phyloP scores from a whole-genome alignment of 2,888 invertebrate species.

The Perizoma flavofasciatum region DNA sequence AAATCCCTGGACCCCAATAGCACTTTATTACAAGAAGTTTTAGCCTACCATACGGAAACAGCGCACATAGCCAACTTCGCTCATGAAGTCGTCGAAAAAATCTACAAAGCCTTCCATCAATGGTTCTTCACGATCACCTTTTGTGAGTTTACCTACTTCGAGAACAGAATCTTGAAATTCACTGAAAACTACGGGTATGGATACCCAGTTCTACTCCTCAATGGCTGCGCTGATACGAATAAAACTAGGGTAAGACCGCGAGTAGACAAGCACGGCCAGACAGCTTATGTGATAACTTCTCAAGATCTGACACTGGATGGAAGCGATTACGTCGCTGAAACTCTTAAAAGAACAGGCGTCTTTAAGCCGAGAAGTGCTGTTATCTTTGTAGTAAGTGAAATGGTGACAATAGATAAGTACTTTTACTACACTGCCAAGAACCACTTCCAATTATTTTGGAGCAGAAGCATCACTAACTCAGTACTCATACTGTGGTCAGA shows the following conservation, averaged over 20 bases:
- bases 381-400: constrained; percentile 67
- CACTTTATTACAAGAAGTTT: constrained; percentile 57
- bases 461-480: constrained; percentile 79
- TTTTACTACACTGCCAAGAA: constrained; percentile 65
- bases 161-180: constrained; percentile 72
- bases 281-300: constrained; percentile 71
- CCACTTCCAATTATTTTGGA: constrained; percentile 80
- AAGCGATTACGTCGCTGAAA: constrained; percentile 62
- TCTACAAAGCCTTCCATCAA: constrained; percentile 69
- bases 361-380: constrained; percentile 73
- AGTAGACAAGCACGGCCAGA: constrained; percentile 69
- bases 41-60: constrained; percentile 60
- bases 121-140: constrained; percentile 77
- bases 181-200: constrained; percentile 68
- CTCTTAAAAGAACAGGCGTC: constrained; percentile 66
- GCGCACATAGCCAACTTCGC: constrained; percentile 62
- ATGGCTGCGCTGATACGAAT: constrained; percentile 62
- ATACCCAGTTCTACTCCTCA: constrained; percentile 71
- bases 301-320: constrained; percentile 58
- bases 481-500: constrained; percentile 63
- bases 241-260: constrained; percentile 63
- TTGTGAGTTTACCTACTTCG: constrained; percentile 76
- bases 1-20: constrained; percentile 20
- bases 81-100: constrained; percentile 64
- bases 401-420: constrained; percentile 60